Evolutionary conservation across 2,797 vertebrate species (phyloP).

Genomic region (Serranus cabrilla): DNA sequence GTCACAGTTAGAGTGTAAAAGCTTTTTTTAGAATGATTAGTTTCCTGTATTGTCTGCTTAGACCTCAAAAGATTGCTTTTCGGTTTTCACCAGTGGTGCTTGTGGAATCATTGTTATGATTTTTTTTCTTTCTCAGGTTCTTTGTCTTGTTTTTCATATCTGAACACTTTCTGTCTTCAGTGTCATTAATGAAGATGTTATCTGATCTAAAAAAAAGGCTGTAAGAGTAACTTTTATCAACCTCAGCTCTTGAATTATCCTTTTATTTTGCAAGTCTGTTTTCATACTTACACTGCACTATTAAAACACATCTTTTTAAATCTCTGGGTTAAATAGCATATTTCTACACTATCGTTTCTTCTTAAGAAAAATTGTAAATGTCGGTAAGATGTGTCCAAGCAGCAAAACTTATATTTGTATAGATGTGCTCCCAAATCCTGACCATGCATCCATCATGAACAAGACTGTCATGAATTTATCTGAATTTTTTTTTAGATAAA

Average conservation of each 20-base stretch:
- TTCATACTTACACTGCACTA: conserved; percentile 74
- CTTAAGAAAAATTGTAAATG: not conserved
- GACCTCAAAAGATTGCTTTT: conserved; percentile 1
- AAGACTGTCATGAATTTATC: not conserved
- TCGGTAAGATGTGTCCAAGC: not conserved
- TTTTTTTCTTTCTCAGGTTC: conserved; percentile 74
- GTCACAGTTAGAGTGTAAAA: conserved; percentile 14
- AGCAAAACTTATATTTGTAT: not conserved
- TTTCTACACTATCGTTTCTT: conserved; percentile 3
- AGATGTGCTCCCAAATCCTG: not conserved
- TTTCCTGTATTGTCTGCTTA: not conserved
- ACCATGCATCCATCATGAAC: not conserved
- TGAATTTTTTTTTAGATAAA: too few species aligned
- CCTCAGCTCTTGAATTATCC: conserved; percentile 51
- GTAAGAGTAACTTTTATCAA: conserved; percentile 44
- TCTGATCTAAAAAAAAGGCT: conserved; percentile 44
- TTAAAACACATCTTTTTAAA: conserved; percentile 74
- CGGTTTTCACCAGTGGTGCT: conserved; percentile 62
- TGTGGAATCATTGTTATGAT: conserved; percentile 47
- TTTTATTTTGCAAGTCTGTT: conserved; percentile 59
- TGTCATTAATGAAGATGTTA: conserved; percentile 51
- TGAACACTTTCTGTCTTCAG: conserved; percentile 44
- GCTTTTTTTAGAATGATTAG: conserved; percentile 13
- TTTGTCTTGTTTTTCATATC: conserved; percentile 52
- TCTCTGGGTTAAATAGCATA: not conserved